A percentile compares a stretch with the other conserved stretches of the same genome.
phyloP scores from a whole-genome alignment of 2,888 invertebrate species.

The Xestoiulus laeticollis region DNA sequence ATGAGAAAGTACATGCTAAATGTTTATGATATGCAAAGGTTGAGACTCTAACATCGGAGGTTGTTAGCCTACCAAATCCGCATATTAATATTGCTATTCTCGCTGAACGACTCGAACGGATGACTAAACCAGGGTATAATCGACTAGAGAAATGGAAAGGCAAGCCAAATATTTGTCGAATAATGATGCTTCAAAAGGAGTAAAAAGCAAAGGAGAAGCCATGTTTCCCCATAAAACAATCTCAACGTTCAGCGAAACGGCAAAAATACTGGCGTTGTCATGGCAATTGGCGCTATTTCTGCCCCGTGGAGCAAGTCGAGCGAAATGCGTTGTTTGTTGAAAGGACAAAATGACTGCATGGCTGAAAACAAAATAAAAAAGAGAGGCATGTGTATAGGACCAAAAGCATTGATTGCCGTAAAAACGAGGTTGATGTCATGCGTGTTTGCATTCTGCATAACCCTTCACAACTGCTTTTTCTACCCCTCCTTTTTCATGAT shows the following conservation, averaged over 20 bases:
- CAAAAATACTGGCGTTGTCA: slow-evolving; percentile 38
- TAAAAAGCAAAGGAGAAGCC: slow-evolving; percentile 36
- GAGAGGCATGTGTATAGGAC: background rate
- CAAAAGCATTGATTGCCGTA: background rate
- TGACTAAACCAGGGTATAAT: background rate
- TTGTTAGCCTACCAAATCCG: background rate
- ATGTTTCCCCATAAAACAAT: slow-evolving; percentile 34
- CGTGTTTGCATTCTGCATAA: background rate
- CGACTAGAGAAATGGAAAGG: slow-evolving; percentile 15
- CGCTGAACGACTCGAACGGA: background rate
- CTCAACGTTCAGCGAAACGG: slow-evolving; percentile 36
- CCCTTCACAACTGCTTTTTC: background rate
- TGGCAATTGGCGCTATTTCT: slow-evolving; percentile 43
- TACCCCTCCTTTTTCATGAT: background rate
- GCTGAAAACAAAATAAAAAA: slow-evolving; percentile 33
- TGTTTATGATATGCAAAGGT: background rate
- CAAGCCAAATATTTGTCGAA: slow-evolving; percentile 10
- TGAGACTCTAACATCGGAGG: background rate
- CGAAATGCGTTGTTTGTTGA: slow-evolving; percentile 12
- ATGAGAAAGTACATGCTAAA: background rate
- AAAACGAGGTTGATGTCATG: background rate
- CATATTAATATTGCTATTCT: background rate
- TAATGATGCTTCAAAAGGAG: slow-evolving; percentile 27
- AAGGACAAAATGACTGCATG: slow-evolving; percentile 43
- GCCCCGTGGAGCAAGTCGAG: slow-evolving; percentile 30